A percentile compares a stretch with the other conserved stretches of the same genome.
Conservation (phyloP, 2,888 invertebrate species). For the Phymatocera aterrima region DNA sequence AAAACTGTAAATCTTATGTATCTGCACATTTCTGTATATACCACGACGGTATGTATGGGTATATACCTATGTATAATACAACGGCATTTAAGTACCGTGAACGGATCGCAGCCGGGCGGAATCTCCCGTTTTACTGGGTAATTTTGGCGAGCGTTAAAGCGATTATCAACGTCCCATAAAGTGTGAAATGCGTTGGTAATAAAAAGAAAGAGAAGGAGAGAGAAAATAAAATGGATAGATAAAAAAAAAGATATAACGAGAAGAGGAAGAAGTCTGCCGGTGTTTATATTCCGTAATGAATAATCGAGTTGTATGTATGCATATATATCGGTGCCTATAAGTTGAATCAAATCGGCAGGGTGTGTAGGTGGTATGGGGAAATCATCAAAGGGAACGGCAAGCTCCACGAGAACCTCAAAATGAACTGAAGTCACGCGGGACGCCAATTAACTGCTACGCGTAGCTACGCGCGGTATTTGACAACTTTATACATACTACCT, state of each 20-base stretch:
- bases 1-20: slow-evolving; percentile 30
- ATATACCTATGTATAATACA: background rate
- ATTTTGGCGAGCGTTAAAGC: slow-evolving; percentile 29
- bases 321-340: background rate
- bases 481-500: slow-evolving; percentile 16
- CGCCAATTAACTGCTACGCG: slow-evolving; percentile 13
- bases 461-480: background rate
- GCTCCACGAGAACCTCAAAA: background rate
- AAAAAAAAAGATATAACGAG: background rate
- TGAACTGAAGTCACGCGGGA: slow-evolving; percentile 1
- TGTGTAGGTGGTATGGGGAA: background rate
- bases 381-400: slow-evolving; percentile 14
- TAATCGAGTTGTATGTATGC: no score
- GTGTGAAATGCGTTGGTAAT: slow-evolving; percentile 1
- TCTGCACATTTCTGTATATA: background rate
- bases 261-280: background rate
- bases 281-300: slow-evolving; percentile 10
- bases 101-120: slow-evolving; percentile 10
- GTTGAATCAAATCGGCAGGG: slow-evolving; percentile 2
- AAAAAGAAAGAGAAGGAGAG: background rate
- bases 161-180: slow-evolving; percentile 26
- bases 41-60: background rate
- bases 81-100: slow-evolving; percentile 22
- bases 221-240: background rate
- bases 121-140: slow-evolving; percentile 5